These are phyloP conservation scores for Sterrhoptilus dennistouni DNA, from an alignment of 2,113 vertebrate species.

Conservation along the genomic window DNA sequence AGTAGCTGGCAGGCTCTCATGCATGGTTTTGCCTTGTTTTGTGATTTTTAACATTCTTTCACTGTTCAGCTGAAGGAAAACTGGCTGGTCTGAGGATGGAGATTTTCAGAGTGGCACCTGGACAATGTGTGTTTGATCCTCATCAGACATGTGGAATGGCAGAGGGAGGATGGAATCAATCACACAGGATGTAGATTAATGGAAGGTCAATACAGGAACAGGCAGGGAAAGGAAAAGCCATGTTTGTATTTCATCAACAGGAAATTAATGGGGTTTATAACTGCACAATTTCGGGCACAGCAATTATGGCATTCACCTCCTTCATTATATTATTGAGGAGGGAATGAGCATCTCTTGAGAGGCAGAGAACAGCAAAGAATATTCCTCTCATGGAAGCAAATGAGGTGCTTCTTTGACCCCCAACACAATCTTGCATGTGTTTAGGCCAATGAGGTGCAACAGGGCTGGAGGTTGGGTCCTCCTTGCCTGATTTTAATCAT, in stretches of 20 bases:
- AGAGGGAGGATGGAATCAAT: background rate
- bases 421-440: background rate
- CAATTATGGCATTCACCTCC: background rate
- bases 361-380: background rate
- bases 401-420: background rate
- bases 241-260: background rate
- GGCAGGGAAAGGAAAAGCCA: background rate
- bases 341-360: background rate
- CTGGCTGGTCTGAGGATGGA: background rate
- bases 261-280: background rate
- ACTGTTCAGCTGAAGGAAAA: background rate
- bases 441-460: background rate
- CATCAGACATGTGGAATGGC: fast-evolving
- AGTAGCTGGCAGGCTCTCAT: background rate
- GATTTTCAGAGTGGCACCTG: background rate
- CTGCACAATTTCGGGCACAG: background rate
- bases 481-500: background rate
- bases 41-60: background rate
- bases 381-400: background rate
- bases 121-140: background rate
- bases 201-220: background rate
- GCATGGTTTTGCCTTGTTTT: background rate
- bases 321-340: background rate
- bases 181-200: background rate
- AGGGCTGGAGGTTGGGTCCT: background rate